Evolutionary conservation across 2,888 invertebrate species (phyloP), one percentile per base, ranked within the genome.

Genomic region (Frankliniella fusca): DNA sequence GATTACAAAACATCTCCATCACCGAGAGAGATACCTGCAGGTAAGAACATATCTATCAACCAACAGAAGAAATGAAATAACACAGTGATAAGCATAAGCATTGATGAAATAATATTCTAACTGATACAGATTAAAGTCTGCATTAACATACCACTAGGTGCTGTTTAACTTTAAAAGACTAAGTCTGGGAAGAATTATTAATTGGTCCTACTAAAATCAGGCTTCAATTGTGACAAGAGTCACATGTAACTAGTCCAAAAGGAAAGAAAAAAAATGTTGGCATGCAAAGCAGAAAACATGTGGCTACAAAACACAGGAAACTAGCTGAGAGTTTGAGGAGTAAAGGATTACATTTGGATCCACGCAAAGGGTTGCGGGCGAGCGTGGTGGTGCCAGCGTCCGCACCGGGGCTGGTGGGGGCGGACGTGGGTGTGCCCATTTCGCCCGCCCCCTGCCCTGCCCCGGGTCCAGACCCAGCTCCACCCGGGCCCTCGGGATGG

Each of bases 301-400:
- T 83, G 83, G 82, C 81, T 80, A 82, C 82, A 61, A 76, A 83
- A 80, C 83, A 82, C 81, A 23, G 70, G 23, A 27, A 76, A 27
- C 10, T 23, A 83, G 82, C 81, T 82, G 82, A 83, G 83, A 84
- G 81, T 83, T 82, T 80, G 80, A 81, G 83, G 79, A 84, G 81
- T 50, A 76, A 83, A 88, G 88, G 88, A 90, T 92, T 92, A 92
- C 92, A 94, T 91, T 94, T 94, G 85, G 94, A 94, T 91, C 94
- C 94, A 89, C 94, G 91, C 87, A 94, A 92, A 86, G 94, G 93
- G 88, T 93, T 93, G 87, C 94, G 91, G 85, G 93, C 92, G 90
- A 94, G 86, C 83, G 86, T 85, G 84, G 85, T 84, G 80, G 82
- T 81, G 81, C 84, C 81, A 76, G 85, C 83, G 79, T 84, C 82